Base-by-base conservation (phyloP, 2,888 invertebrate species). In the Parnassius orleans region DNA sequence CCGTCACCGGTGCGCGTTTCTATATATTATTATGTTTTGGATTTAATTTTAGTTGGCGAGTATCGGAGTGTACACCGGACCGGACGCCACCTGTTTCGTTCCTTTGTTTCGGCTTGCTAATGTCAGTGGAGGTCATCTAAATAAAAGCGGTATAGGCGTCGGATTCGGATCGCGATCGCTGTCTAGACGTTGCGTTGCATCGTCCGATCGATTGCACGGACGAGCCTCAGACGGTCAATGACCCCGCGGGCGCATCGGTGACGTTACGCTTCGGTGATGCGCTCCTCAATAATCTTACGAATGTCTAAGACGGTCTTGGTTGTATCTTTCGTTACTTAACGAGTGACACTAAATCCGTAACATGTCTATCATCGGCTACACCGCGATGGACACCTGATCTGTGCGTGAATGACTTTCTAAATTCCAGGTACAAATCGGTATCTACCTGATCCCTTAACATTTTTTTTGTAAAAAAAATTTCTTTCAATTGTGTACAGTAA, bases 81-180 rank as follows among this genome's bases (percentile, higher is more conserved):
- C 79, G 84, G 79, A 75, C 78, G 80, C 81, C 79, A 90, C 90
- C 90, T 90, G 90, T 83, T 85, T 84, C 84, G 73, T 76, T 89
- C 81, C 87, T 90, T 90, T 90, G 90, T 90, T 89, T 89, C 85
- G 86, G 79, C 80, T 81, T 77, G 83, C 84, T 86, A 90, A 91
- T 90, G 90, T 90, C 90, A 87, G 79, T 73, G 74, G 87, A 91
- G 90, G 90, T 90, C 90, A 86, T 90, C 90, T 90, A 90, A 90
- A 90, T 90, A 87, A 85, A 89, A 84, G 83, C 80, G 80, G 72
- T 83, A 79, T 80, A 84, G 84, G 86, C 84, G 80, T 83, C 79
- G 78, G 80, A 83, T 86, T 89, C 77, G 87, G 86, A 81, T 79
- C 77, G 80, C 82, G 86, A 83, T 86, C 85, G 82, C 79, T 81